Evolutionary conservation across 1,140 invertebrate species (phyloP).

Genomic region (Ceratina calcarata): DNA sequence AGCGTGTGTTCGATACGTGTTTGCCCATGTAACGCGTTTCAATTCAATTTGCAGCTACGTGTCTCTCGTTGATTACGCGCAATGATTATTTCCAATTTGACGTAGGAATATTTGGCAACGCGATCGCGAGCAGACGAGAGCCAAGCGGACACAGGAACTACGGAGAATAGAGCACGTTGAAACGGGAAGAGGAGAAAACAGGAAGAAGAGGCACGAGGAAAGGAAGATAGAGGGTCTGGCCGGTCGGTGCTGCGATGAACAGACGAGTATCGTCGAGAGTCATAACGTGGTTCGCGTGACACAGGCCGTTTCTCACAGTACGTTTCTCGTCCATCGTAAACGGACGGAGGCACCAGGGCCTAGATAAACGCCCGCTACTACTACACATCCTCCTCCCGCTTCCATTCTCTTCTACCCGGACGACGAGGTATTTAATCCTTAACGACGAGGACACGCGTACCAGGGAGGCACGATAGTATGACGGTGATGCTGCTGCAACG

Average conservation of each 20-base stretch:
- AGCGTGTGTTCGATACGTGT: too few species aligned
- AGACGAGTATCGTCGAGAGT: constrained; percentile 15
- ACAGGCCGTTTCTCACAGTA: constrained; percentile 21
- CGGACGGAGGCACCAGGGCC: constrained; percentile 1
- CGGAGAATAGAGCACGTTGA: too few species aligned
- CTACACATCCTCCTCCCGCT: constrained; percentile 19
- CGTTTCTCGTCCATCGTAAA: not conserved
- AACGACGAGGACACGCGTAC: constrained; percentile 63
- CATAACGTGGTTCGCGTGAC: constrained; percentile 55
- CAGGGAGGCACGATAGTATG: constrained; percentile 78
- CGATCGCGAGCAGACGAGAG: not conserved
- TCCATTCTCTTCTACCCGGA: constrained; percentile 17
- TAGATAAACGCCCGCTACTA: not conserved
- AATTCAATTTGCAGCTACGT: not conserved
- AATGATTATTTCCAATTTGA: not conserved
- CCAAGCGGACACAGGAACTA: too few species aligned
- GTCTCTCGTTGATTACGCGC: too few species aligned
- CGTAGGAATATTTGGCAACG: not conserved
- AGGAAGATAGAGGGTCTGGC: not conserved
- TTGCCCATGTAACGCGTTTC: too few species aligned
- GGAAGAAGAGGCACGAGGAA: not conserved
- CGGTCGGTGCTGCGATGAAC: constrained; percentile 24
- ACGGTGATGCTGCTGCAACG: constrained; percentile 82
- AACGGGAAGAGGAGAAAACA: not conserved
- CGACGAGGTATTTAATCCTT: constrained; percentile 47